Conservation (phyloP, 2,797 vertebrate genomes). For the Spea hammondii region DNA sequence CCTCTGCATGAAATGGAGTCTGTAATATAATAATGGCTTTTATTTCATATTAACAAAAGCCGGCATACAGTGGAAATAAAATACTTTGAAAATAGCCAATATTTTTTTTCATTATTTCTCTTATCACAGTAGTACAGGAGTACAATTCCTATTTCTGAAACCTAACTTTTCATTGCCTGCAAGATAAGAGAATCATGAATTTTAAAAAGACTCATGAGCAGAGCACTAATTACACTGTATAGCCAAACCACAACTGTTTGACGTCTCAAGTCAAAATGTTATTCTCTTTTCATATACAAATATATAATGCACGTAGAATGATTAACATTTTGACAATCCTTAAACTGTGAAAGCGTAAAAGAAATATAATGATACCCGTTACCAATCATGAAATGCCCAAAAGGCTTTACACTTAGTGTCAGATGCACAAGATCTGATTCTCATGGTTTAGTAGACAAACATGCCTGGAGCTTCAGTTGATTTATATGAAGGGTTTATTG, state of each 20-base stretch:
- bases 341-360: constrained; percentile 1
- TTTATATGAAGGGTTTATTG: constrained; percentile 9
- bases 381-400: neutral
- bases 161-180: constrained; percentile 30
- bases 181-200: constrained; percentile 36
- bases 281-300: neutral
- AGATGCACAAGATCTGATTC: neutral
- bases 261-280: constrained; percentile 26
- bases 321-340: neutral
- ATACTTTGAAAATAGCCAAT: constrained; percentile 42
- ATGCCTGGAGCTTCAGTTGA: neutral
- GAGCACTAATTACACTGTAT: constrained; percentile 25
- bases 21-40: constrained; percentile 38
- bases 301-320: neutral
- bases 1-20: constrained; percentile 14
- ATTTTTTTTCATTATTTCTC: constrained; percentile 46
- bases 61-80: constrained; percentile 28
- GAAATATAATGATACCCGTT: neutral
- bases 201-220: constrained; percentile 29
- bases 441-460: constrained; percentile 7
- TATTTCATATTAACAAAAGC: constrained; percentile 34
- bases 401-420: neutral
- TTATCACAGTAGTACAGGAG: constrained; percentile 46
- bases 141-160: constrained; percentile 30
- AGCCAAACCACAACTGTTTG: constrained; percentile 21